Conservation (phyloP, 2,888 invertebrate genomes). For the Petrolisthes manimaculis region DNA sequence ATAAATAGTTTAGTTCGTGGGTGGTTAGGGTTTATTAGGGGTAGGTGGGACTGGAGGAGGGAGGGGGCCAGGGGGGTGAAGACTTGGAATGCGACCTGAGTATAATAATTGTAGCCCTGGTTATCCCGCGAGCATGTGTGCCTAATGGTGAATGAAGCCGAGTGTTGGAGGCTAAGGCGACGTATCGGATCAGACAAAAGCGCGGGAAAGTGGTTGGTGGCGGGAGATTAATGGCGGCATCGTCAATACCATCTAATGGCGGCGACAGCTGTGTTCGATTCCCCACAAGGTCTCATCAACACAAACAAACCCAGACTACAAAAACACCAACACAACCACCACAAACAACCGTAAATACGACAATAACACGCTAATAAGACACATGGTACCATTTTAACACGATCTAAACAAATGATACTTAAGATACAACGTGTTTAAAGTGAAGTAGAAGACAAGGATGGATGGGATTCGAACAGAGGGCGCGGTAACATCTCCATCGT, state of each 20-base stretch:
- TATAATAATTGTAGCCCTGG: conserved; percentile 34
- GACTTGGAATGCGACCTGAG: neutral
- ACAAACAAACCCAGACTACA: neutral
- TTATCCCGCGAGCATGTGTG: conserved; percentile 50
- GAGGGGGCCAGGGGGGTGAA: conserved; percentile 6
- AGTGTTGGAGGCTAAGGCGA: conserved; percentile 54
- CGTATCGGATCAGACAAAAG: conserved; percentile 62
- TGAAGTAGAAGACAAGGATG: neutral
- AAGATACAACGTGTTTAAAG: neutral
- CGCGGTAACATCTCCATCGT: conserved; percentile 56
- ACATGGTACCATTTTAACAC: neutral
- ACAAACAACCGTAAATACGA: neutral
- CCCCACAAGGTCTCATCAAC: conserved; percentile 7
- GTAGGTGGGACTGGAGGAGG: neutral
- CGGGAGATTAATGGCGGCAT: conserved; percentile 59
- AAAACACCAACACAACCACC: neutral
- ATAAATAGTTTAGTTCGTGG: too few species aligned
- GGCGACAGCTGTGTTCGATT: conserved; percentile 55
- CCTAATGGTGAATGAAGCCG: conserved; percentile 59
- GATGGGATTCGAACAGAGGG: conserved; percentile 1
- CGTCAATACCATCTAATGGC: conserved; percentile 63
- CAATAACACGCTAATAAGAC: neutral
- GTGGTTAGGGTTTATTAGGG: neutral
- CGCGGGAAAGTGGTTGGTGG: conserved; percentile 62
- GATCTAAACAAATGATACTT: too few species aligned